These are phyloP conservation scores for Lycopodina hypogea DNA, from an alignment of 37 sponge, comb jelly and placozoan species.

Conservation along the genomic window DNA sequence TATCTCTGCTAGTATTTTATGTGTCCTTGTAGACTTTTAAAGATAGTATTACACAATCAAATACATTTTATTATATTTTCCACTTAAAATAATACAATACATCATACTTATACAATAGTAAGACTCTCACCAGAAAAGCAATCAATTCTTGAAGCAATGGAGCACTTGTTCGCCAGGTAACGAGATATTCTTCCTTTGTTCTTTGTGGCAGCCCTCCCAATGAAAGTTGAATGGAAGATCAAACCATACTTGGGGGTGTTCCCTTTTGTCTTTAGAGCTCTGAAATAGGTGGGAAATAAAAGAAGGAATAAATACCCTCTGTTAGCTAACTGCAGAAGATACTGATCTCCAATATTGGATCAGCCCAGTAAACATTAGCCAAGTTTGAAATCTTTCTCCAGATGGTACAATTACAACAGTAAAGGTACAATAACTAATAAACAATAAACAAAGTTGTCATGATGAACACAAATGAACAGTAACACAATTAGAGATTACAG, in stretches of 20 bases:
- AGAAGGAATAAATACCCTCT: neutral
- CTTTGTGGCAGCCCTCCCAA: conserved; percentile 93
- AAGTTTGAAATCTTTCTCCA: no score
- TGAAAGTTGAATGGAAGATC: conserved; percentile 96
- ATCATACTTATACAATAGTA: neutral
- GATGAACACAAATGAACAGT: no score
- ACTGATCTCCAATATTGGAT: no score
- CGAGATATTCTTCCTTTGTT: conserved; percentile 97
- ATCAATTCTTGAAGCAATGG: conserved; percentile 95
- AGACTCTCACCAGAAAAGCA: conserved; percentile 85
- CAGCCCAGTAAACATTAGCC: no score
- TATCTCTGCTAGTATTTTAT: no score
- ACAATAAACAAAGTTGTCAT: no score
- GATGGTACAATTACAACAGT: no score
- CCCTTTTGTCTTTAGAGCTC: conserved; percentile 96
- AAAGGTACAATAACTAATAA: no score
- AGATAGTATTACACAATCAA: no score
- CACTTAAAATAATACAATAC: neutral
- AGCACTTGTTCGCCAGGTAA: conserved; percentile 98
- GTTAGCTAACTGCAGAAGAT: neutral
- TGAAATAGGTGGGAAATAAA: conserved; percentile 15
- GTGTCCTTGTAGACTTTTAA: no score
- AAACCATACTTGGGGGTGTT: conserved; percentile 99
- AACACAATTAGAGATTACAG: no score
- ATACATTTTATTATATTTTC: neutral